A percentile compares a stretch with the other conserved stretches of the same genome.
phyloP scores from a whole-genome alignment of 1,140 invertebrate species.

The Drosophila trapezifrons region DNA sequence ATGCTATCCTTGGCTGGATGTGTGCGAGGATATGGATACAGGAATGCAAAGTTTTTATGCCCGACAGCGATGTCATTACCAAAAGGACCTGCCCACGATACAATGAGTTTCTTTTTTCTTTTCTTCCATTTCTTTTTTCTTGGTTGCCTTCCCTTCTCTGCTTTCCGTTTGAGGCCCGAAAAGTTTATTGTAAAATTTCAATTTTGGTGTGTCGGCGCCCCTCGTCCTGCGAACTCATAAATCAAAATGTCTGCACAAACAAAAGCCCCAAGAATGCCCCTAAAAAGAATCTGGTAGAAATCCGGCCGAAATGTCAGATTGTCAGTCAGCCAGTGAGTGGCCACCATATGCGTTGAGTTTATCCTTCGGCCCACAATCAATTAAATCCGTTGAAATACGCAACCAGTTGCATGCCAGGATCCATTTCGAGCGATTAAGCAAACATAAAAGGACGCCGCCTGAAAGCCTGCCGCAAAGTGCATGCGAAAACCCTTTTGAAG shows the following conservation, averaged over 20 bases:
- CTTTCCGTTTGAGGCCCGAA: slow-evolving; percentile 42
- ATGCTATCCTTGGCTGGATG: slow-evolving; percentile 39
- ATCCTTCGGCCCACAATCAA: slow-evolving; percentile 46
- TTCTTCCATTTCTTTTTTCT: background rate
- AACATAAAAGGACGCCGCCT: slow-evolving; percentile 50
- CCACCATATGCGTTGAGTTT: slow-evolving; percentile 38
- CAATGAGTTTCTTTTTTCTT: slow-evolving; percentile 42
- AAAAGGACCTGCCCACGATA: slow-evolving; percentile 33
- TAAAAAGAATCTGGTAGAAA: slow-evolving; percentile 40
- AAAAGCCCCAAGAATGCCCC: slow-evolving; percentile 53
- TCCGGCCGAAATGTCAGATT: slow-evolving; percentile 42
- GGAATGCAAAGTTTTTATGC: slow-evolving; percentile 60
- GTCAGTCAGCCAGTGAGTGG: slow-evolving; percentile 32
- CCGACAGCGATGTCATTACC: slow-evolving; percentile 69
- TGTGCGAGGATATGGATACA: slow-evolving; percentile 34
- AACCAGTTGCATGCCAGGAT: slow-evolving; percentile 61
- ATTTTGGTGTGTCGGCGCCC: slow-evolving; percentile 44
- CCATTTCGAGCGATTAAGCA: slow-evolving; percentile 66
- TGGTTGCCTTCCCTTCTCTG: no score
- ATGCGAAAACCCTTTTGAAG: slow-evolving; percentile 35
- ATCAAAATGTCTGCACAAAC: slow-evolving; percentile 78
- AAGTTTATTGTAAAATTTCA: slow-evolving; percentile 75
- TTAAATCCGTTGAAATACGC: slow-evolving; percentile 53
- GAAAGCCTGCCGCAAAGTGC: slow-evolving; percentile 53
- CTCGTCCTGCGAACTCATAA: slow-evolving; percentile 64